A percentile compares a stretch with the other conserved stretches of the same genome.
Evolutionary conservation across 2,113 vertebrate genomes (phyloP).

Genomic region (Vidua chalybeata): DNA sequence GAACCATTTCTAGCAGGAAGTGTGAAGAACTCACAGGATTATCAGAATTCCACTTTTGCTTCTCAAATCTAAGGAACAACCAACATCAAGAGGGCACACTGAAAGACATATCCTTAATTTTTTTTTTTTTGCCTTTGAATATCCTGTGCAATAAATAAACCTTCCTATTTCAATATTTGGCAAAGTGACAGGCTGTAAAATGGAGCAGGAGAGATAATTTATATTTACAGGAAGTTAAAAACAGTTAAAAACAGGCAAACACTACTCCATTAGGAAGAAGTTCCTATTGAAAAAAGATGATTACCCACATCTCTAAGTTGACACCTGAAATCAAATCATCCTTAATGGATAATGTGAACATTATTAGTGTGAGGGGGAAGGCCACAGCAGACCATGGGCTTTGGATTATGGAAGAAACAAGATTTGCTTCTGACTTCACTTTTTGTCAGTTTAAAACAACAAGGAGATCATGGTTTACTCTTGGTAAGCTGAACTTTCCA

Average conservation of each 20-base stretch:
- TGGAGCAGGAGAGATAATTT: slow-evolving; percentile 64
- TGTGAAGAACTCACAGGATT: neutral
- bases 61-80: slow-evolving; percentile 31
- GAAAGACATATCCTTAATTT: neutral
- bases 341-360: slow-evolving; percentile 57
- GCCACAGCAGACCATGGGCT: neutral
- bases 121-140: neutral
- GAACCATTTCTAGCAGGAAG: neutral
- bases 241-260: slow-evolving; percentile 67
- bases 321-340: slow-evolving; percentile 64
- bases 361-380: neutral
- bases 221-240: slow-evolving; percentile 66
- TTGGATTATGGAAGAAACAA: slow-evolving; percentile 45
- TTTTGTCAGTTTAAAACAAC: slow-evolving; percentile 66
- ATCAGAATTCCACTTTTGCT: neutral
- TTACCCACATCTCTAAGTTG: slow-evolving; percentile 33
- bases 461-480: slow-evolving; percentile 41
- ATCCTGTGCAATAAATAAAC: slow-evolving; percentile 64
- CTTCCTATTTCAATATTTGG: slow-evolving; percentile 65
- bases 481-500: slow-evolving; percentile 39
- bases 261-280: slow-evolving; percentile 54
- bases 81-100: slow-evolving; percentile 13
- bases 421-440: slow-evolving; percentile 50
- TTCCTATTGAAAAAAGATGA: slow-evolving; percentile 51
- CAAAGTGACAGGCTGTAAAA: slow-evolving; percentile 63